Conservation (phyloP, 2,113 vertebrate genomes). For the Neodon shergylaensis region DNA sequence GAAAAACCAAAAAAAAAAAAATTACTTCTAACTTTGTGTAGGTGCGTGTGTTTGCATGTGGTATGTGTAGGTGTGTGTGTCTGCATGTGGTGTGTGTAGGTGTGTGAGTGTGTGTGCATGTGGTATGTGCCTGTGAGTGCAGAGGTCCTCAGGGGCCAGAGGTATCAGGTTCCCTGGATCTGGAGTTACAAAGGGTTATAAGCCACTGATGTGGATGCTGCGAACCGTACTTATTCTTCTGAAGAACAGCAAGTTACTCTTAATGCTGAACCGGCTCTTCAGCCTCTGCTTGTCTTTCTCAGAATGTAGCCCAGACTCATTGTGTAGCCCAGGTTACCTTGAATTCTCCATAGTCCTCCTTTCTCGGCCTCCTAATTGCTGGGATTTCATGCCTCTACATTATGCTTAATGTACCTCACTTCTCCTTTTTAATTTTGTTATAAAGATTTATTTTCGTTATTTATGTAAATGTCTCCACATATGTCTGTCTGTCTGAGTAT, state of each 20-base stretch:
- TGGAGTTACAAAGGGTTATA: not conserved
- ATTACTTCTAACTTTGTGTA: not conserved
- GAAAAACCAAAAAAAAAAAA: not conserved
- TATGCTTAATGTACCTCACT: not conserved
- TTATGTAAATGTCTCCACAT: not conserved
- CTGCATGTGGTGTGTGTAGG: too few species aligned
- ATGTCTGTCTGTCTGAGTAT: not conserved
- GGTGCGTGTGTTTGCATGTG: not conserved
- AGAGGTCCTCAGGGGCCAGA: not conserved
- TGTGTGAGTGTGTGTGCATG: not conserved
- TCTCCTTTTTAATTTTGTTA: not conserved
- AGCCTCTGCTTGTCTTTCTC: not conserved
- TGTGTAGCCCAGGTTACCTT: not conserved
- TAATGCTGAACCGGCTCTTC: not conserved
- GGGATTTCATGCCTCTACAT: not conserved
- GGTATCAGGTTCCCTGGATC: not conserved
- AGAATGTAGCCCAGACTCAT: not conserved
- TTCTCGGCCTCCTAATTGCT: not conserved
- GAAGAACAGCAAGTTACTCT: not conserved
- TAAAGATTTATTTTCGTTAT: not conserved
- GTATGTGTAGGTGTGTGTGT: not conserved
- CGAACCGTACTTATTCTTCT: not conserved
- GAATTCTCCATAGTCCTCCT: not conserved
- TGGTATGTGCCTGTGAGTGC: not conserved
- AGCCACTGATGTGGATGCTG: not conserved